A percentile compares a stretch with the other conserved stretches of the same genome.
Evolutionary conservation across 2,113 vertebrate species (phyloP).

Genomic region (Hassar affinis): DNA sequence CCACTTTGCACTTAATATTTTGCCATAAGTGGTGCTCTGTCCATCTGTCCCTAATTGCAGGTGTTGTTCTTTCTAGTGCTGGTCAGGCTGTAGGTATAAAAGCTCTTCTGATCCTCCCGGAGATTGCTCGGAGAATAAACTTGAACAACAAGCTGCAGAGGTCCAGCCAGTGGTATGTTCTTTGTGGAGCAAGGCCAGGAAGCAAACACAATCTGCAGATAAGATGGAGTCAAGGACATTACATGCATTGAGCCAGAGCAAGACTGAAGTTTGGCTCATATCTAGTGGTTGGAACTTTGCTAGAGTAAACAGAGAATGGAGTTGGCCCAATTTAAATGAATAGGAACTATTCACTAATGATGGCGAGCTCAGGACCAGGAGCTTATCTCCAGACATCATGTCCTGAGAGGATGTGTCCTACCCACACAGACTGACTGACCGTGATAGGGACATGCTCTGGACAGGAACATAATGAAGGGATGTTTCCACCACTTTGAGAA

Average conservation of each 20-base stretch:
- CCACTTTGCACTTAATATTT: slow-evolving; percentile 58
- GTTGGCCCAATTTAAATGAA: slow-evolving; percentile 34
- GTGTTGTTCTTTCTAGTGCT: slow-evolving; percentile 44
- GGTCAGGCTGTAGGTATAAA: slow-evolving; percentile 25
- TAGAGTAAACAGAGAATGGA: slow-evolving; percentile 11
- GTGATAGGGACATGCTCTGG: slow-evolving; percentile 16
- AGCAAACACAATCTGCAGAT: slow-evolving; percentile 22
- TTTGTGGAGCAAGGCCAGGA: slow-evolving; percentile 33
- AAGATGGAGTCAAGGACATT: slow-evolving; percentile 39
- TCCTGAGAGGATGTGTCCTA: slow-evolving; percentile 20
- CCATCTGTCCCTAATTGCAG: slow-evolving; percentile 64
- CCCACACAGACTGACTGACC: neutral
- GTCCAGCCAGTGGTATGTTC: neutral
- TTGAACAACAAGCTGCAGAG: slow-evolving; percentile 34
- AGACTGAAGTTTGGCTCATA: slow-evolving; percentile 19
- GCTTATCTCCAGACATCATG: slow-evolving; percentile 46
- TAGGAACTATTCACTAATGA: slow-evolving; percentile 57
- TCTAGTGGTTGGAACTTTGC: slow-evolving; percentile 4
- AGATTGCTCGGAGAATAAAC: slow-evolving; percentile 12
- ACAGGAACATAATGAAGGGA: neutral
- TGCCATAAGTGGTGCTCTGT: slow-evolving; percentile 24
- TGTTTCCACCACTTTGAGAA: neutral
- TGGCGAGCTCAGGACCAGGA: slow-evolving; percentile 35
- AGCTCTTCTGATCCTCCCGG: slow-evolving; percentile 29
- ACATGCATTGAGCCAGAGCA: slow-evolving; percentile 4